Evolutionary conservation across 2,888 invertebrate genomes (phyloP).

Genomic region (Rhingia campestris): DNA sequence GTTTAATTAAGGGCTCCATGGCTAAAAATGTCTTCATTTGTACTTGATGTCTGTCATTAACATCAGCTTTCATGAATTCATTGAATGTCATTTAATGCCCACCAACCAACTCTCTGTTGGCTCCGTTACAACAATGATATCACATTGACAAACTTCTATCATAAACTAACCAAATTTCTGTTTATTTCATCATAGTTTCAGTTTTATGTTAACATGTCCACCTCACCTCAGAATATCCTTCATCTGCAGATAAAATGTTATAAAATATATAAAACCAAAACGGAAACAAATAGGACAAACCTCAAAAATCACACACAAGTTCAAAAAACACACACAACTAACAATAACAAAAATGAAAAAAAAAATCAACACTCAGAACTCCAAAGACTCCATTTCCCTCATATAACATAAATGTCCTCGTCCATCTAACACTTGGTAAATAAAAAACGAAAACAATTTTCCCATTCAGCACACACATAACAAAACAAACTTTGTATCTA

Average conservation of each 20-base stretch:
- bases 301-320: constrained; percentile 19
- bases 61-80: too few species aligned
- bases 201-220: not conserved
- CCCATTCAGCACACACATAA: constrained; percentile 19
- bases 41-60: too few species aligned
- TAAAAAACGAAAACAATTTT: constrained; percentile 37
- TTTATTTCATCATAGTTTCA: not conserved
- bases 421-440: constrained; percentile 26
- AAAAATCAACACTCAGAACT: constrained; percentile 44
- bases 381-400: constrained; percentile 23
- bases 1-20: too few species aligned
- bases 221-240: constrained; percentile 12
- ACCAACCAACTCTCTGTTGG: too few species aligned
- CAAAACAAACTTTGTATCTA: constrained; percentile 24
- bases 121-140: too few species aligned
- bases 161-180: not conserved
- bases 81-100: too few species aligned
- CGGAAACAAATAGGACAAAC: constrained; percentile 14
- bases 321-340: constrained; percentile 40
- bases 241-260: not conserved
- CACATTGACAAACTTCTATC: too few species aligned
- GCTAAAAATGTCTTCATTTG: too few species aligned
- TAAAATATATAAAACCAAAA: not conserved
- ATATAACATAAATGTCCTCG: constrained; percentile 47
- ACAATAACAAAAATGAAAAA: too few species aligned